Percentiles rank a stretch among this genome's conserved stretches.
Evolutionary conservation across 1,140 invertebrate species (phyloP).

Genomic region (Drosophila parabipectinata): DNA sequence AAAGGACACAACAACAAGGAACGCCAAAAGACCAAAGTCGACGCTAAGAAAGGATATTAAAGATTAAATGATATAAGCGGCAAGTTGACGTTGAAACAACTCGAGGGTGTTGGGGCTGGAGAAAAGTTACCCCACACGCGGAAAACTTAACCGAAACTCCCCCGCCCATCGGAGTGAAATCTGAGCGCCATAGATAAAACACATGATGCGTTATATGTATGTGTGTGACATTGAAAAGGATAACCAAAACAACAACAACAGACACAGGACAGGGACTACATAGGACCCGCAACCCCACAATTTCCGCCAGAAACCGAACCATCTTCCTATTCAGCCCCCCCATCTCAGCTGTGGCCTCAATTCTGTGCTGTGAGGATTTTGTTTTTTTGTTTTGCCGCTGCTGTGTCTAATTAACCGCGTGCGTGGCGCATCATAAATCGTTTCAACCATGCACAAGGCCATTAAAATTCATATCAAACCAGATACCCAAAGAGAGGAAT

Average conservation of each 20-base stretch:
- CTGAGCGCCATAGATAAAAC: constrained; percentile 64
- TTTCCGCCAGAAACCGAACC: constrained; percentile 4
- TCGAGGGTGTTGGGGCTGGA: background rate
- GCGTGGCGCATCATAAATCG: constrained; percentile 80
- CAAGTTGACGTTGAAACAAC: constrained; percentile 58
- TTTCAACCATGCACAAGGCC: constrained; percentile 72
- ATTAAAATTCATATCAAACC: constrained; percentile 73
- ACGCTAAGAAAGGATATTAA: constrained; percentile 80
- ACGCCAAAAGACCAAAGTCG: constrained; percentile 73
- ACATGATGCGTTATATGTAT: constrained; percentile 44
- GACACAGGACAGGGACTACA: constrained; percentile 18
- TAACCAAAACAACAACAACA: constrained; percentile 46
- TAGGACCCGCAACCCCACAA: background rate
- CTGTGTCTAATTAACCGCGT: constrained; percentile 79
- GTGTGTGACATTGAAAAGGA: constrained; percentile 80
- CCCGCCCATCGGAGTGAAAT: constrained; percentile 48
- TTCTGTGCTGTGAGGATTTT: constrained; percentile 25
- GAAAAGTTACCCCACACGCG: constrained; percentile 29
- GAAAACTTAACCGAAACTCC: constrained; percentile 14
- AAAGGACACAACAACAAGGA: constrained; percentile 56
- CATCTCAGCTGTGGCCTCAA: constrained; percentile 57
- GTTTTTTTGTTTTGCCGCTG: constrained; percentile 22
- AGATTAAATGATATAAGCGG: constrained; percentile 81
- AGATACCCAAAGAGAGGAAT: constrained; percentile 37
- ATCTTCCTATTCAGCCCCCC: constrained; percentile 11